A percentile compares a stretch with the other conserved stretches of the same genome.
Conservation (phyloP, 2,888 invertebrate genomes). For the Agriotes lineatus region DNA sequence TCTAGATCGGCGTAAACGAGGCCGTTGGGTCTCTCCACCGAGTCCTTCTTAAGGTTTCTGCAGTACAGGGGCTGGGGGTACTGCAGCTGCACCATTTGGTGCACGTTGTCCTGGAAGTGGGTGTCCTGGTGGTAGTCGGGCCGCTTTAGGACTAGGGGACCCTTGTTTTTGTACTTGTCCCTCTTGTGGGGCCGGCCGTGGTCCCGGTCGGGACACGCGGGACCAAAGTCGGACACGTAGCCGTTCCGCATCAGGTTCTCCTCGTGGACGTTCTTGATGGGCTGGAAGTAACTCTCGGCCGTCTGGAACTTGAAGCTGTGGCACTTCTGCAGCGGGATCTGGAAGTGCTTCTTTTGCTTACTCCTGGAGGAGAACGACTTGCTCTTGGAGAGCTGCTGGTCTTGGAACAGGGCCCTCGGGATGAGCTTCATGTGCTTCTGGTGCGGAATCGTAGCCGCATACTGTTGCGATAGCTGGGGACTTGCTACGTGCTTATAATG, state of each 20-base stretch:
- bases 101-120: slow-evolving; percentile 61
- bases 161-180: slow-evolving; percentile 61
- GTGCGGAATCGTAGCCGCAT: slow-evolving; percentile 70
- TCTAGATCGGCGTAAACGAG: slow-evolving; percentile 67
- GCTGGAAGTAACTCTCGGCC: slow-evolving; percentile 73
- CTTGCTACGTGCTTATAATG: slow-evolving; percentile 74
- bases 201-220: slow-evolving; percentile 55
- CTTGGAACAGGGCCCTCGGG: slow-evolving; percentile 63
- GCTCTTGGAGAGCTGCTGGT: slow-evolving; percentile 61
- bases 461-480: slow-evolving; percentile 63
- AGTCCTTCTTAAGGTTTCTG: slow-evolving; percentile 20
- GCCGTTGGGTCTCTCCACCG: slow-evolving; percentile 61
- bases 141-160: slow-evolving; percentile 61
- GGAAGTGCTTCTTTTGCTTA: slow-evolving; percentile 73
- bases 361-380: slow-evolving; percentile 64
- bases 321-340: slow-evolving; percentile 75
- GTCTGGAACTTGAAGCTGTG: slow-evolving; percentile 72
- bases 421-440: slow-evolving; percentile 67
- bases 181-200: slow-evolving; percentile 50
- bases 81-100: slow-evolving; percentile 64
- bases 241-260: slow-evolving; percentile 65
- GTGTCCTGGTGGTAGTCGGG: slow-evolving; percentile 60
- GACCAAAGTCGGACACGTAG: slow-evolving; percentile 61
- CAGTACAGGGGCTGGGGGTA: slow-evolving; percentile 64
- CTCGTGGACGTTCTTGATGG: slow-evolving; percentile 73